Evolutionary conservation across 2,113 vertebrate species (phyloP), one percentile per base, ranked within the genome.

Genomic region (Grantiella picta): DNA sequence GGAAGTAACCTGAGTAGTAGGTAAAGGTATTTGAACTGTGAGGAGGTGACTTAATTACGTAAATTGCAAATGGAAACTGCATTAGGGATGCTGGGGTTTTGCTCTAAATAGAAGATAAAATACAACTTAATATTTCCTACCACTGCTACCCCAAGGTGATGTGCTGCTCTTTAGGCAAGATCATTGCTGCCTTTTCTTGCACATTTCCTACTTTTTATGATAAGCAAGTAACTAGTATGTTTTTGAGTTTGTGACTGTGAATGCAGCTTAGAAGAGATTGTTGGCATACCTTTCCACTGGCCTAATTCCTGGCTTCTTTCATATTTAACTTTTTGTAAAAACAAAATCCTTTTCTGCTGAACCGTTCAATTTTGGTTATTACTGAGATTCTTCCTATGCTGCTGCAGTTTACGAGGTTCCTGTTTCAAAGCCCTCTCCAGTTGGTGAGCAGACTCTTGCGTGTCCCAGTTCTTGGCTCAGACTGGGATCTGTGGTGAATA

Each of bases 201-300:
- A 52, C 12, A 9, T 69, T 59, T 69, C 11, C 27, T 60, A 17
- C 22, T 35, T 53, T 35, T 64, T 63, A 29, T 2, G 7, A 29
- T 29, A 63, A 82, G 38, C 20, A 61, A 68, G 12, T 71, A 40
- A 71, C 13, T 61, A 2, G 5, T 64, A 20, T n/a, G 36, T 60
- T 42, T 44, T 35, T 33, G 65, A 72, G 50, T 56, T 49, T 35
- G 15, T 76, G 68, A 57, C 52, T 63, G 44, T 21, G 22, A 81
- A 31, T 23, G 24, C 44, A 50, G 22, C 20, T 79, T 45, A 19
- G 69, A 68, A 28, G 7, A 71, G 75, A n/a, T 50, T 64, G 61
- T 36, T 82, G 63, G 25, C 75, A 36, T 90, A 69, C 70, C 87
- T 85, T 93, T 85, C 44, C 40, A 27, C 40, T 72, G 35, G 23